phyloP scores from a whole-genome alignment of 2,797 vertebrate species.

The Ataeniobius toweri region DNA sequence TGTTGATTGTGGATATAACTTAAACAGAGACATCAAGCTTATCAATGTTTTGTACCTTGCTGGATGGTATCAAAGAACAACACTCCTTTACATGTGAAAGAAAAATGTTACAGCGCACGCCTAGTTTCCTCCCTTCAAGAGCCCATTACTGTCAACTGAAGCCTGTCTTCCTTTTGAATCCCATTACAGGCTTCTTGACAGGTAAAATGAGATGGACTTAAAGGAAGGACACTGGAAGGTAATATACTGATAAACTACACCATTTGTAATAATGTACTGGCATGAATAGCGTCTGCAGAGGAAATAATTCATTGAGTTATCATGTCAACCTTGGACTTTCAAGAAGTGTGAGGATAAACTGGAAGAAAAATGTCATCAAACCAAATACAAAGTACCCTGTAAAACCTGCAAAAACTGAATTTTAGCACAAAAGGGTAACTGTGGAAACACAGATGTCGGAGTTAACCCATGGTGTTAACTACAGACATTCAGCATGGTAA shows the following conservation, averaged over 20 bases:
- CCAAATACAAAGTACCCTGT: conserved; percentile 27
- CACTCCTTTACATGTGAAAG: conserved; percentile 35
- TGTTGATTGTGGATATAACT: conserved; percentile 1
- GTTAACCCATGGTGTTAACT: conserved; percentile 47
- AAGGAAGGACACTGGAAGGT: conserved; percentile 60
- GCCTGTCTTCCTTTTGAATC: conserved; percentile 58
- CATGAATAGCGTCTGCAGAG: conserved; percentile 51
- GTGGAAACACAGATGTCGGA: conserved; percentile 27
- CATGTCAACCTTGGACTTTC: conserved; percentile 58
- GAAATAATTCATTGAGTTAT: conserved; percentile 61
- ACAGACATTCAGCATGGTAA: conserved; percentile 49
- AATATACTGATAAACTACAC: conserved; percentile 63
- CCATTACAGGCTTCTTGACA: conserved; percentile 58
- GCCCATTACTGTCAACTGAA: conserved; percentile 51
- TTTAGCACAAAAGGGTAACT: background rate
- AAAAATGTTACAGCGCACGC: conserved; percentile 27
- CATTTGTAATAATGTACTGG: conserved; percentile 62
- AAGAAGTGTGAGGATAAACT: conserved; percentile 26
- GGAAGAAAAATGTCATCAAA: conserved; percentile 16
- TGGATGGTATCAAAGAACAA: conserved; percentile 14
- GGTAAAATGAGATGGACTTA: conserved; percentile 60
- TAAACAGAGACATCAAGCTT: conserved; percentile 1
- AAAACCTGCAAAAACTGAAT: conserved; percentile 17
- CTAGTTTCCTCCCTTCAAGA: conserved; percentile 49
- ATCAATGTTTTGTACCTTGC: conserved; percentile 1